Percentiles rank a stretch among this genome's conserved stretches.
These are phyloP conservation scores for Mesorhabditis sp. DNA, from an alignment of 2,888 invertebrate genomes.

Conservation along the genomic window DNA sequence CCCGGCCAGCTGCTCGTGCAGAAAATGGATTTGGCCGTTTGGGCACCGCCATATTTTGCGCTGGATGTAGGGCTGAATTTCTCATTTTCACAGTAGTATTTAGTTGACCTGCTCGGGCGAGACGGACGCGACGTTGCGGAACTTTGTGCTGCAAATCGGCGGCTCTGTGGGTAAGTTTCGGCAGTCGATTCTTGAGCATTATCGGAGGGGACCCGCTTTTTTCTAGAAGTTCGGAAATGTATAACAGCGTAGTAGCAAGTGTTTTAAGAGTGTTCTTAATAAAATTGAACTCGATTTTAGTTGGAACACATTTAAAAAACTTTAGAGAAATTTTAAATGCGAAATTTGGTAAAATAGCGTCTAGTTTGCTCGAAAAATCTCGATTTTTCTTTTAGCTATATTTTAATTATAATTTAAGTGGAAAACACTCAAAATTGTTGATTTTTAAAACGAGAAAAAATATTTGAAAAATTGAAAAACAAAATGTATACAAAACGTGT, in stretches of 20 bases:
- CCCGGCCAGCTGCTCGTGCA: constrained; percentile 76
- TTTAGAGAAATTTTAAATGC: constrained; percentile 7
- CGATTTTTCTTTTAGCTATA: neutral
- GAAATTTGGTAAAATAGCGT: neutral
- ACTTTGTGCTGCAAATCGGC: constrained; percentile 78
- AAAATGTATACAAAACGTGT: too few species aligned
- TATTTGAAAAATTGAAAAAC: too few species aligned
- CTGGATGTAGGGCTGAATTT: constrained; percentile 70
- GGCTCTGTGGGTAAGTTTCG: constrained; percentile 64
- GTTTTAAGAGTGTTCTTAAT: constrained; percentile 62
- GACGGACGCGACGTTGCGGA: constrained; percentile 69
- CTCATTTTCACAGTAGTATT: neutral
- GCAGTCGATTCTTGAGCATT: too few species aligned
- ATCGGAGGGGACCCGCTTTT: too few species aligned
- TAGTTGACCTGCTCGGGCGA: constrained; percentile 67
- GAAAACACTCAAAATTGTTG: neutral
- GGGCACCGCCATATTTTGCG: constrained; percentile 77
- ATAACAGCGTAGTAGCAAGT: too few species aligned
- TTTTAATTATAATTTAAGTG: neutral
- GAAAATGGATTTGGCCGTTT: constrained; percentile 77
- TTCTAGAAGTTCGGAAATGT: too few species aligned
- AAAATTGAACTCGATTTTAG: constrained; percentile 7
- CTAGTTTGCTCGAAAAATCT: neutral
- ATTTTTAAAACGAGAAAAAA: neutral
- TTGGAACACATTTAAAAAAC: constrained; percentile 10